Evolutionary conservation across 2,888 invertebrate genomes (phyloP), one percentile per base, ranked within the genome.

Genomic region (Archips crataeganus): DNA sequence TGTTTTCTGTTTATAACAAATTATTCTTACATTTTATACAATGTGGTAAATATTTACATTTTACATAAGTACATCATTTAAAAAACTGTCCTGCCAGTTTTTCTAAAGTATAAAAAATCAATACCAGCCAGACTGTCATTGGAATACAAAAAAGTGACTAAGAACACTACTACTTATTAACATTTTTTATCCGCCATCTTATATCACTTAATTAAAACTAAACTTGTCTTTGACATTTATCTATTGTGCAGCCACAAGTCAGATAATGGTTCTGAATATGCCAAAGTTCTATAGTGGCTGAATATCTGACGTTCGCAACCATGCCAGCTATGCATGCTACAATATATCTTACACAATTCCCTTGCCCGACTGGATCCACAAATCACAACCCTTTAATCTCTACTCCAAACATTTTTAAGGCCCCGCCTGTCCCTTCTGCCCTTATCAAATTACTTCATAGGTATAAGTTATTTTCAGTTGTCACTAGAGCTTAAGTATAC

Each of bases 21-120:
- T 51, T 39, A 6, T 39, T 6, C 34, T 51, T 47, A 15, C 36
- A 39, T 11, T 32, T 57, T 32, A 32, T 32, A 32, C 57, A 9
- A 57, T 0, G 10, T 57, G 57, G 32, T 57, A 57, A 57, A 57
- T 57, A 57, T 57, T 57, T 57, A 57, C 32, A 57, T 57, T 11
- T 23, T 54, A 54, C 23, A 54, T 57, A 57, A 11, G 11, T 57
- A 57, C 57, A 57, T 57, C 11, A 54, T 54, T 15, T 23, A 11
- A 54, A 54, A 54, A 54, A 15, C 8, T 54, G 2, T 54, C 15
- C 23, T 23, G 15, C 9, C 23, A 51, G 13, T 3, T 54, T 54
- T 23, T 54, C 6, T 54, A 9, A 49, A 49, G 6, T 49, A 54
- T 23, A 54, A 54, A 54, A 51, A 51, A 15, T n/a, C n/a, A 51